Percentiles rank a stretch among this genome's conserved stretches.
phyloP scores from a whole-genome alignment of 1,140 invertebrate species.

The Zaprionus nigranus region DNA sequence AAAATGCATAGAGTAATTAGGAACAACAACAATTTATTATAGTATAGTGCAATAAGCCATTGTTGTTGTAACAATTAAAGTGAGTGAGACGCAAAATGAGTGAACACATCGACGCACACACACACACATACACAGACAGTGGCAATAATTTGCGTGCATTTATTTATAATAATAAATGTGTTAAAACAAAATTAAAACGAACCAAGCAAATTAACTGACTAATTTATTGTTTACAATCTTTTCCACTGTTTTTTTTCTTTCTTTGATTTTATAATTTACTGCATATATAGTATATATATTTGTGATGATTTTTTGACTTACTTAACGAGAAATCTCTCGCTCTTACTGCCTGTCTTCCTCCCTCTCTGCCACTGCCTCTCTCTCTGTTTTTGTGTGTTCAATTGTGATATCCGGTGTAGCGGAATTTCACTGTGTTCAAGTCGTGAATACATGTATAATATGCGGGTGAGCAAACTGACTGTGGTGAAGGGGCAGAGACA shows the following conservation, averaged over 20 bases:
- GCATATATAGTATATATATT: constrained; percentile 29
- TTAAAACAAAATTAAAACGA: not conserved
- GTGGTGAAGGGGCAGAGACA: not conserved
- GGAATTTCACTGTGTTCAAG: constrained; percentile 68
- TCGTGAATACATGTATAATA: constrained; percentile 17
- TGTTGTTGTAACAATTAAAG: constrained; percentile 58
- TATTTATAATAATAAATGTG: constrained; percentile 2
- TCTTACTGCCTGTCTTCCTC: not conserved
- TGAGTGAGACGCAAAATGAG: constrained; percentile 33
- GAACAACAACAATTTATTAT: constrained; percentile 21
- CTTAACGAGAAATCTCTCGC: constrained; percentile 48
- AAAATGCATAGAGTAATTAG: constrained; percentile 36
- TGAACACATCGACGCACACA: not conserved
- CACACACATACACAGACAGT: not conserved
- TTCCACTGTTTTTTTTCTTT: not conserved
- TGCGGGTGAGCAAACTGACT: constrained; percentile 9
- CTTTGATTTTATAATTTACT: not conserved
- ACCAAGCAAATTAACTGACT: not conserved
- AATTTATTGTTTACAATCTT: constrained; percentile 1
- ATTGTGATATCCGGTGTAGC: constrained; percentile 80
- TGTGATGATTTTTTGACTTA: constrained; percentile 46
- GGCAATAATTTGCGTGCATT: constrained; percentile 1
- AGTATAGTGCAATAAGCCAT: constrained; percentile 25
- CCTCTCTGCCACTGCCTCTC: constrained; percentile 32
- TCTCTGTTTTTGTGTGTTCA: constrained; percentile 70